phyloP scores from a whole-genome alignment of 2,113 vertebrate species.

The Fukomys damarensis region DNA sequence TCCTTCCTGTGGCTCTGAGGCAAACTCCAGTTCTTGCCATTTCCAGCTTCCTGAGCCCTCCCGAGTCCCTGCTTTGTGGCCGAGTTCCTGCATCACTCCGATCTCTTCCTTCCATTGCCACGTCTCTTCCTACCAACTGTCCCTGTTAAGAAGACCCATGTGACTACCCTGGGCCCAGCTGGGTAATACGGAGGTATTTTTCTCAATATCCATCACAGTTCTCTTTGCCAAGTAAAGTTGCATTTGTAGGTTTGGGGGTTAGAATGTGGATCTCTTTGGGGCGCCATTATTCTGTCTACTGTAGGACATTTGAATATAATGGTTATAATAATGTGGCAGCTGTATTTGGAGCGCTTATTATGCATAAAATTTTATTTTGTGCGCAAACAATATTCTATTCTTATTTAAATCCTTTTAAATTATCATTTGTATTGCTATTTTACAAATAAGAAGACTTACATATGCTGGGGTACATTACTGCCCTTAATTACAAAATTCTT shows the following conservation, averaged over 20 bases:
- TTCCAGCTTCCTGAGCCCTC: not conserved
- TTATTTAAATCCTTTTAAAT: not conserved
- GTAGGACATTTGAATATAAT: not conserved
- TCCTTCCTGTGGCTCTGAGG: not conserved
- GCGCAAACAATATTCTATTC: not conserved
- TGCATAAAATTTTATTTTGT: not conserved
- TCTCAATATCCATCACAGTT: not conserved
- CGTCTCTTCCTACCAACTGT: too few relatives aligned
- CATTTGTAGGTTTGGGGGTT: not conserved
- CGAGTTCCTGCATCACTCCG: not conserved
- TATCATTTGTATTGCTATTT: not conserved
- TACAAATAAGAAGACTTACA: not conserved
- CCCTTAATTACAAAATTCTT: not conserved
- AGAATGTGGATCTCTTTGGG: not conserved
- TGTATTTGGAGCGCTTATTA: not conserved
- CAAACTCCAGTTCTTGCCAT: not conserved
- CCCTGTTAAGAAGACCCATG: not conserved
- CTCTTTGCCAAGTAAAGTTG: not conserved
- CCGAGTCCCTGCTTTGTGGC: not conserved
- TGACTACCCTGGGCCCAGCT: not conserved
- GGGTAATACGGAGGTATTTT: not conserved
- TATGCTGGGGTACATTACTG: not conserved
- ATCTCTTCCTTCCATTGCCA: not conserved
- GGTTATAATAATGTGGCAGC: not conserved
- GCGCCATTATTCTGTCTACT: not conserved